Evolutionary conservation across 2,888 invertebrate genomes (phyloP), one percentile per base, ranked within the genome.

Genomic region (Trichogramma dendrolimi): DNA sequence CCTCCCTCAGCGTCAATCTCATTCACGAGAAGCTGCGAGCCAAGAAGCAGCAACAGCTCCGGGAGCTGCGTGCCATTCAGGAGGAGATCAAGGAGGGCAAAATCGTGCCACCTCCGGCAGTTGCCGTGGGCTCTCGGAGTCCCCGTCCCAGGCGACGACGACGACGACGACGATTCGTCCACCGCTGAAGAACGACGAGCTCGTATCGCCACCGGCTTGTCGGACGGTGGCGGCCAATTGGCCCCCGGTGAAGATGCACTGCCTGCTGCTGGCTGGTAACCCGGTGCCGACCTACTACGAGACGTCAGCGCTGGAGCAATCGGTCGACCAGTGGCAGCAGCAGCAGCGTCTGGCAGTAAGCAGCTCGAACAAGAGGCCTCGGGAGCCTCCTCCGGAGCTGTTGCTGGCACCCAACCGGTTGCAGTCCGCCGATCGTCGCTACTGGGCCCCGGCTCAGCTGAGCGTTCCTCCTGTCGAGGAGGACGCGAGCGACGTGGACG

Each of bases 71-170:
- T 64, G 91, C 88, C 55, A 89, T 90, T 58, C 92, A 93, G 72
- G 92, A 93, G 73, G 93, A 93, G 78, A 92, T 93, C 58, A 91
- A 91, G 71, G 90, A 91, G 69, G 91, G 91, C 0, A 92, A 92
- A 75, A 80, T 89, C 0, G 87, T 84, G 48, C 85, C 85, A 14
- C 85, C 86, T 7, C 83, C 86, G 0, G 83, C 87, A 68, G 84
- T 84, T 4, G 85, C 85, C 40, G 74, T 74, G 1, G 27, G 2
- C 27, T 27, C 27, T 27, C 27, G 27, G 27, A 27, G 27, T 27
- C 27, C 62, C 5, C 78, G 1, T 74, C 75, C 0, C 75, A 72
- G 53, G 71, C 76, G 2, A 73, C 77, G 2, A 74, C 75, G 1
- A 71, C 74, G 5, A 73, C 73, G 6, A 73, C 70, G 4, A 73